These are phyloP conservation scores for Saccopteryx leptura DNA, from an alignment of 2,113 vertebrate genomes.

Conservation along the genomic window DNA sequence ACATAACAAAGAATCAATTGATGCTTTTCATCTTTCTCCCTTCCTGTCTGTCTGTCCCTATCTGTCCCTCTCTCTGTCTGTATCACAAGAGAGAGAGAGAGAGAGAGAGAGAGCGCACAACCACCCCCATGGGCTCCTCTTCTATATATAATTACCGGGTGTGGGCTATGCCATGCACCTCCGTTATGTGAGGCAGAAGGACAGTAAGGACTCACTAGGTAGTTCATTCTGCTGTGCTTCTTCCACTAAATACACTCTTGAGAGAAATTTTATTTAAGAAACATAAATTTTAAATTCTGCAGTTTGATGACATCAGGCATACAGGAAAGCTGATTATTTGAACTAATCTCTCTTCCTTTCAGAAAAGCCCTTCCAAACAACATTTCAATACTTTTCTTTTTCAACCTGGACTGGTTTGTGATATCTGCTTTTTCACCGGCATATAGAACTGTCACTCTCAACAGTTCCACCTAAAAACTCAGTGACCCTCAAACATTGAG, in stretches of 20 bases:
- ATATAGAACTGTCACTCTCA: background rate
- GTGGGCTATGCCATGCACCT: accelerated
- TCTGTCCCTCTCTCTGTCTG: too few relatives aligned
- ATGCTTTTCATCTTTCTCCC: too few relatives aligned
- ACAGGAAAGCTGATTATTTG: slow-evolving; percentile 1
- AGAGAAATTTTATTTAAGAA: slow-evolving; percentile 49
- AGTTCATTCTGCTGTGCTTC: background rate
- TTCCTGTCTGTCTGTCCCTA: too few relatives aligned
- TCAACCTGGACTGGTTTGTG: background rate
- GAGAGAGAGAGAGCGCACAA: too few relatives aligned
- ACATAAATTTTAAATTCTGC: background rate
- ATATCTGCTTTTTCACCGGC: background rate
- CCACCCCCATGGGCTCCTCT: background rate
- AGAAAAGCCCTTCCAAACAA: background rate
- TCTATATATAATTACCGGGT: background rate
- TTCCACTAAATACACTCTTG: background rate
- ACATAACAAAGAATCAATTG: too few relatives aligned
- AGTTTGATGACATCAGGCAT: slow-evolving; percentile 43
- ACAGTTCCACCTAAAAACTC: background rate
- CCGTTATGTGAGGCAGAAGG: background rate
- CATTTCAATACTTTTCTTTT: background rate
- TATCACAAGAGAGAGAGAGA: too few relatives aligned
- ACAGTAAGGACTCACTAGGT: background rate
- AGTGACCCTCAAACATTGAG: background rate
- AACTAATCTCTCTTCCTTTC: background rate